Conservation (phyloP, 2,113 vertebrate species). For the Chlorodrepanis virens region DNA sequence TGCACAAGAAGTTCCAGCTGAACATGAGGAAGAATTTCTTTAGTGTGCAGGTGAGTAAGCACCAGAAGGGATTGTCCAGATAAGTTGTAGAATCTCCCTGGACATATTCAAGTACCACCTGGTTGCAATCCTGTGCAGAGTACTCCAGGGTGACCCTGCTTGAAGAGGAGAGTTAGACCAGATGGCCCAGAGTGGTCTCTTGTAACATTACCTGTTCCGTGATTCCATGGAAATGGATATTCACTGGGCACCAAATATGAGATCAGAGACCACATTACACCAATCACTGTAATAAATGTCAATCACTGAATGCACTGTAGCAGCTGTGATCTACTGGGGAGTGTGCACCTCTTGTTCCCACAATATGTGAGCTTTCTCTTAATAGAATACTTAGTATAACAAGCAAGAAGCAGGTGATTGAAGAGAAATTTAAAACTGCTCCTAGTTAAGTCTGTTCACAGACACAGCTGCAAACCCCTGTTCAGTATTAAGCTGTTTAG, state of each 20-base stretch:
- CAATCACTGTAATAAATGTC: not conserved
- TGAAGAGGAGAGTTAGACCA: not conserved
- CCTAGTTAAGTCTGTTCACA: not conserved
- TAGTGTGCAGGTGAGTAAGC: not conserved
- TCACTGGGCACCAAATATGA: not conserved
- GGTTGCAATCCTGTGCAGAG: not conserved
- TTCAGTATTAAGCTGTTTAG: not conserved
- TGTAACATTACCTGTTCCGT: not conserved
- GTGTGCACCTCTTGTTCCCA: not conserved
- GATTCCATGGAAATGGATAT: not conserved
- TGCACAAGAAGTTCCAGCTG: not conserved
- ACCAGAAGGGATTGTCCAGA: not conserved
- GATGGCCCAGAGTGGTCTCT: too few species aligned
- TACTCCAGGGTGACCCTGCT: not conserved
- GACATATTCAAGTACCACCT: not conserved
- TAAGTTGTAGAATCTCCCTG: too few species aligned
- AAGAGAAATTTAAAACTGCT: not conserved
- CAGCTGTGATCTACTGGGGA: not conserved
- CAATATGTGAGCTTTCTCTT: not conserved
- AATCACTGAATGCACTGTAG: not conserved
- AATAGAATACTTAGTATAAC: not conserved
- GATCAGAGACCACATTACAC: not conserved
- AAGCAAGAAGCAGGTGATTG: not conserved
- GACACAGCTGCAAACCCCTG: not conserved
- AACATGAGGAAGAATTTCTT: not conserved